Base-by-base conservation (phyloP, 2,113 vertebrate species). In the Cyphomyrus discorhynchus region DNA sequence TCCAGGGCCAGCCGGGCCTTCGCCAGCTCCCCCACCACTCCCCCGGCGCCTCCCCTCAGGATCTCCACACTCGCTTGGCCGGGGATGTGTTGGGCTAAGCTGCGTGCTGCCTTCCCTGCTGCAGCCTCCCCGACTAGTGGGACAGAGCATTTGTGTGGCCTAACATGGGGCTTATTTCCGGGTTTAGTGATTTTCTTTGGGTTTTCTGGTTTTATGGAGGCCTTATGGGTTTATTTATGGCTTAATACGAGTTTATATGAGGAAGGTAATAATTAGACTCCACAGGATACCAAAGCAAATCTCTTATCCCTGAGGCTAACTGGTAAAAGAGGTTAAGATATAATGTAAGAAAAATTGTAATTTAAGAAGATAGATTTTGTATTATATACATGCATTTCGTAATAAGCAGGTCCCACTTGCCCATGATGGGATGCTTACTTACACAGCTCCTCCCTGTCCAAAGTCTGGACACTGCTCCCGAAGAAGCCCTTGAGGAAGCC, bases 371-470 rank as follows among this genome's bases (percentile, higher is more conserved):
- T 42, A 77, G 35, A 35, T 2, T 42, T 77, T 77, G 39, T 77
- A 77, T 19, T 17, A 27, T 66, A 66, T 80, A 39, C 74, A 80
- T 45, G 39, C 13, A 24, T 47, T 46, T 45, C 0, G 3, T 47
- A 84, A 84, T 24, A 84, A 84, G 82, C 46, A 17, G 24, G 19
- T 24, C 21, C 82, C 45, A 47, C 42, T 84, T 84, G 45, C 82
- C 9, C 82, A 24, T 47, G 82, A 47, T 46, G 42, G 45, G 42
- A 46, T 84, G 39, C 49, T 91, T 89, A 98, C 98, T 94, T 93
- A 99, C 98, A 99, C 42, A 99, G 97, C 91, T 99, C 98, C 93
- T 99, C 98, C 94, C 98, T 96, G 95, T 99, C 98, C 80, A 99
- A 98, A 31, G 96, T 98, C 90, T 98, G 97, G 87, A 97, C 96